Base-by-base conservation (phyloP, 53 echinoderm and acorn worm species). In the Henricia sp. region DNA sequence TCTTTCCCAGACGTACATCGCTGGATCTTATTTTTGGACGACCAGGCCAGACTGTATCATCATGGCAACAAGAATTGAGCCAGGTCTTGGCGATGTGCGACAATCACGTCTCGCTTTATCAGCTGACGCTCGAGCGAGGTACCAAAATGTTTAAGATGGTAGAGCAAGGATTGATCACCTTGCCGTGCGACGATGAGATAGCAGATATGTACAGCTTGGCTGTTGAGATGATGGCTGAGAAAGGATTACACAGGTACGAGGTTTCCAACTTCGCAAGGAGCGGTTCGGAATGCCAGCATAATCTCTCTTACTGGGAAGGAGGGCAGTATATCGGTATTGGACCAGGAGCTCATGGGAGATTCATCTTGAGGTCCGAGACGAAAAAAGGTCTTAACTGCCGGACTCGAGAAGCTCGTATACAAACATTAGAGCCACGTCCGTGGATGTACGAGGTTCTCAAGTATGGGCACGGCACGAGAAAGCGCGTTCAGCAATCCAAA, bases 341-440 rank as follows among this genome's bases (percentile, higher is more conserved):
- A 14, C 96, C 97, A 20, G 94, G 97, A 34, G 97, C 97, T 10
- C 97, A 94, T 71, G 97, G 97, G 6, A 71, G 94, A 25, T 96
- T 94, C 60, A 59, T 74, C n/a, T 21, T 14, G 24, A 58, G 28
- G 35, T 16, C 32, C 3, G 33, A 57, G 27, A 17, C 28, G 50
- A 54, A 86, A 38, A 38, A 38, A 27, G 25, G 38, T 46, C 14
- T 0, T 12, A 35, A 52, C 52, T 34, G 21, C 1, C 3, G 4
- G 32, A 50, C 48, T 6, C 71, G 90, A 3, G 97, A 96, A 63
- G 92, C 94, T 0, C 90, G 97, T 30, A 93, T 96, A 6, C 97
- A 96, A 63, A 96, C 97, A 6, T 58, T 94, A 28, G 97, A 94
- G 43, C 97, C 97, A 27, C 72, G 86, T 3, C 53, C 90, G 2